Evolutionary conservation across 2,888 invertebrate species (phyloP).

Genomic region (Cheilosia pagana): DNA sequence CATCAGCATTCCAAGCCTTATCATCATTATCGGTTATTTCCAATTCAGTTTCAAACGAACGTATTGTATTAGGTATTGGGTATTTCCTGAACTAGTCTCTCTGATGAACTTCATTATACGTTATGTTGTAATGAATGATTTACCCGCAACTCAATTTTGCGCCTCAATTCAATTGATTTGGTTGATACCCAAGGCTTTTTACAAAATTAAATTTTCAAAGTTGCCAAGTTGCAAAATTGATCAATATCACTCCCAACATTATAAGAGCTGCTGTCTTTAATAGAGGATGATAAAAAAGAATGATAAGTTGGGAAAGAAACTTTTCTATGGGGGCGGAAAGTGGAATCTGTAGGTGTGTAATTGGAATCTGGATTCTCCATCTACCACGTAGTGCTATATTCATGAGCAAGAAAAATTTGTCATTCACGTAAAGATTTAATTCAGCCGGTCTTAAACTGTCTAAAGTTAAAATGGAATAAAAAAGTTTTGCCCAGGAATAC

Average conservation of each 20-base stretch:
- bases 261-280: conserved; percentile 5
- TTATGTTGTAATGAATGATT: neutral
- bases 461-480: conserved; percentile 13
- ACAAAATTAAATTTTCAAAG: conserved; percentile 18
- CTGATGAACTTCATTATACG: too few relatives aligned
- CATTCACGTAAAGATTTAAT: neutral
- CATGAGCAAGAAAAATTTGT: neutral
- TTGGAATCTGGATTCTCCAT: neutral
- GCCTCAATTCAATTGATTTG: neutral
- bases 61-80: too few relatives aligned
- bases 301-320: neutral
- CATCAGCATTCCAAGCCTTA: too few relatives aligned
- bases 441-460: conserved; percentile 8
- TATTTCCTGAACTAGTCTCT: too few relatives aligned
- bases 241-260: neutral
- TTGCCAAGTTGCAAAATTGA: neutral
- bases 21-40: too few relatives aligned
- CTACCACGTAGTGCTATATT: neutral
- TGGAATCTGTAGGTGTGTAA: conserved; percentile 8
- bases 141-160: neutral
- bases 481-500: neutral
- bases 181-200: neutral
- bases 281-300: neutral
- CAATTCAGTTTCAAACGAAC: too few relatives aligned
- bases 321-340: neutral